phyloP scores from a whole-genome alignment of 2,888 invertebrate species.

The Eubasilissa splendida region DNA sequence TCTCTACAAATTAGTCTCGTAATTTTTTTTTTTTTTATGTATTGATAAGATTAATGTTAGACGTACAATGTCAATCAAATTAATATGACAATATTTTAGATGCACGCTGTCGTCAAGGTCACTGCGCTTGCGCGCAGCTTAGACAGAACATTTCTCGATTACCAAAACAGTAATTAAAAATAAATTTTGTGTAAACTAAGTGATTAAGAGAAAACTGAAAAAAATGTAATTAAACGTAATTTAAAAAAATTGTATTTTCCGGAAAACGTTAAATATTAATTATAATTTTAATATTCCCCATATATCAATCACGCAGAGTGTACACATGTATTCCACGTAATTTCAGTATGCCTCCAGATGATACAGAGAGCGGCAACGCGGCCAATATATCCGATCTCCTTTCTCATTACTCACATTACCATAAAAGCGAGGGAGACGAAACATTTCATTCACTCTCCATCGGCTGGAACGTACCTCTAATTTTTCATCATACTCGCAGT shows the following conservation, averaged over 20 bases:
- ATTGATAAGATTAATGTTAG: no score
- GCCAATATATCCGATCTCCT: slow-evolving; percentile 30
- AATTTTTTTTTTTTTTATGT: no score
- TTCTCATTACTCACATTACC: slow-evolving; percentile 63
- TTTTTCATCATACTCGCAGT: slow-evolving; percentile 75
- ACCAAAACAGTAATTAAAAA: no score
- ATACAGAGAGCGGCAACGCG: not conserved
- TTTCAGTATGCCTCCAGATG: slow-evolving; percentile 11
- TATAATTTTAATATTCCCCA: slow-evolving; percentile 23
- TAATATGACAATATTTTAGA: no score
- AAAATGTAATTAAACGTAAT: not conserved
- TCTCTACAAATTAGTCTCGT: no score
- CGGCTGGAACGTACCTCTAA: slow-evolving; percentile 68
- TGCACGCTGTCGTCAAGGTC: no score
- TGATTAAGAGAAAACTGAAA: not conserved
- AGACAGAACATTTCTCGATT: no score
- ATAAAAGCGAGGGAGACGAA: slow-evolving; percentile 69
- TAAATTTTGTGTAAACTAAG: no score
- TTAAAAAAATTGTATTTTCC: not conserved
- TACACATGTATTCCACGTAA: slow-evolving; percentile 36
- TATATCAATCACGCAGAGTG: slow-evolving; percentile 37
- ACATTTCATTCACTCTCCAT: slow-evolving; percentile 11
- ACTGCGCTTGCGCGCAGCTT: no score
- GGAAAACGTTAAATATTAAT: not conserved
- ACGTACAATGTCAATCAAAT: no score